Base-by-base conservation (phyloP, 92 coral and sea anemone genomes). In the Parazoanthus darwini region DNA sequence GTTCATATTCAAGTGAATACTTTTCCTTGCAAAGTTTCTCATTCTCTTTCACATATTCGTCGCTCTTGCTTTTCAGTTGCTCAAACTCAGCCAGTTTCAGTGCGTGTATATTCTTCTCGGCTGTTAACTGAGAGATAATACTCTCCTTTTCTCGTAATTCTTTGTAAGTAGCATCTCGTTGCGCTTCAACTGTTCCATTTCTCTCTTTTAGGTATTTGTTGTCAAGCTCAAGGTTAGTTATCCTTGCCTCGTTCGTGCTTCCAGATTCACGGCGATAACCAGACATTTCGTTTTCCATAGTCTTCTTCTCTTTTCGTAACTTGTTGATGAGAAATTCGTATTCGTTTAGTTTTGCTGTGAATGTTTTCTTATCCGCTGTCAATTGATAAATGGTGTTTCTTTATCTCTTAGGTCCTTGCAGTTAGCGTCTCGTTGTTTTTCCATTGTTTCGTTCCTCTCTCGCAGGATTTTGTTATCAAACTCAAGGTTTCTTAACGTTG, bases 151-250 rank as follows among this genome's bases (percentile, higher is more conserved):
- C 79, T 35, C 78, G 50, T 9, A 84, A 58, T 71, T 84, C 63
- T 42, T 48, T 72, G 39, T 68, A 73, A 33, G 10, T 70, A 46
- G 65, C 33, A 25, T 84, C 87, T 36, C 78, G 87, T 35, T 84
- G 79, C 16, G 25, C 78, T 18, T 71, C 87, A 13, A 71, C 33
- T 5, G 87, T 11, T 71, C 68, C 68, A 22, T 46, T 84, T 48
- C 79, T 71, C 67, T 84, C 87, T 84, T 71, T 58, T 29, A 84
- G 44, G 67, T 44, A 84, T 54, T 71, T 83, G 65, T 83, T 83
- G 56, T 83, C 87, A 15, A 83, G 65, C 66, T 83, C 77, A 68
- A 83, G 87, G 66, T 70, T 83, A 70, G 39, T 70, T 26, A 83
- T 68, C 22, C 63, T 46, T 18, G 74, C 59, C 63, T 83, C 87